Conservation (phyloP, 2,888 invertebrate genomes). For the Lepeophtheirus nordmannii region DNA sequence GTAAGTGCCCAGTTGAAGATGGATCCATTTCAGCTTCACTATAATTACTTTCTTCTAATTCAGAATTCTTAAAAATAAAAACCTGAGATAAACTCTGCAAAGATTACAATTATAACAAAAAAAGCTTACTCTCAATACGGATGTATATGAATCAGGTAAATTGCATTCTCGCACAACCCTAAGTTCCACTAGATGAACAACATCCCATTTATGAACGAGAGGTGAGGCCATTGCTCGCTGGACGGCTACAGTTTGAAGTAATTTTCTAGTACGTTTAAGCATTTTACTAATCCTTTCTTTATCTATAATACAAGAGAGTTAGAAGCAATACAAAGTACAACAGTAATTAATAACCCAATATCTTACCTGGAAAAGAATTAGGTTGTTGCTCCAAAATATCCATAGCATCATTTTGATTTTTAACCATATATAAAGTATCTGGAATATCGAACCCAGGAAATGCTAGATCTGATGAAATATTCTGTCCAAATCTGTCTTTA, state of each 20-base stretch:
- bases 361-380: constrained; percentile 17
- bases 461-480: constrained; percentile 9
- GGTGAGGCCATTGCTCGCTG: constrained; percentile 59
- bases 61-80: not conserved
- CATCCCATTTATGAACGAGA: constrained; percentile 57
- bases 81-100: not conserved
- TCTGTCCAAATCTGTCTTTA: constrained; percentile 26
- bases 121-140: constrained; percentile 45
- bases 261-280: constrained; percentile 67
- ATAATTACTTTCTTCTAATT: constrained; percentile 5
- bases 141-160: constrained; percentile 70
- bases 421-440: constrained; percentile 79
- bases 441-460: constrained; percentile 47
- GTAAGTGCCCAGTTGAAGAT: too few species aligned
- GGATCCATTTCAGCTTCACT: not conserved
- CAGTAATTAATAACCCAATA: not conserved
- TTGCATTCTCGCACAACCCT: constrained; percentile 86
- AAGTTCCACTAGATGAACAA: constrained; percentile 59
- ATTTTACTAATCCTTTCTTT: constrained; percentile 57
- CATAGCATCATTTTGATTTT: constrained; percentile 35
- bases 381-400: constrained; percentile 10
- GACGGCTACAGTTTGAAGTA: constrained; percentile 45
- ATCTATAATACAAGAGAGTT: constrained; percentile 35
- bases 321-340: too few species aligned
- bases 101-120: not conserved